Base-by-base conservation (phyloP, 2,113 vertebrate species). In the Pomatorhinus ruficollis region DNA sequence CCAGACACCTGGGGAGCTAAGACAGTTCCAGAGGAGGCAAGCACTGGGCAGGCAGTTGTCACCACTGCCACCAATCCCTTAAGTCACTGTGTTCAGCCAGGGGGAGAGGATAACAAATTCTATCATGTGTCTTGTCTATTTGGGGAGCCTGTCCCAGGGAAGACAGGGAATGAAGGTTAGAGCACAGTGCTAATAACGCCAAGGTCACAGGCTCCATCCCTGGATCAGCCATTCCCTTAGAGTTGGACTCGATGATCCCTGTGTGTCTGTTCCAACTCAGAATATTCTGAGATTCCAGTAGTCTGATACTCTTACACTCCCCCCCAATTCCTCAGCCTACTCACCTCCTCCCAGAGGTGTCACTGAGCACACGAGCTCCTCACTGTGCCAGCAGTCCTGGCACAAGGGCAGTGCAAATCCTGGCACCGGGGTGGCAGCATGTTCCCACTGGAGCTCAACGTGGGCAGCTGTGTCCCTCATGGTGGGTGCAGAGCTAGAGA, bases 181-280 rank as follows among this genome's bases (percentile, higher is more conserved):
- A 97, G 95, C 92, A 87, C 97, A 89, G 92, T 95, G 33, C 54
- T 61, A 94, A 75, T 95, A 95, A 94, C 76, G 65, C 92, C 93
- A 92, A 96, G 85, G 89, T 95, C 87, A 80, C 68, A 87, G 89
- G 93, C 96, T 97, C 69, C 53, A 70, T 96, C 94, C 91, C 91
- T 78, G 80, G 25, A 33, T 56, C 15, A 47, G 27, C 57, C 74
- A 69, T 52, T 33, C 53, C 17, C 45, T 53, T 28, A 39, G 33
- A 45, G 15, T 1, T 52, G 54, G 45, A 3, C 39, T 68, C 8
- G 1, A 8, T 44, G 22, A 60, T 60, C 37, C 25, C 22, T 77
- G 54, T 52, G 17, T 28, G 53, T 37, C 54, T 37, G 37, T 77
- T 60, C 63, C 63, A 37, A 11, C 27, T 11, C 45, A 53, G 54